Base-by-base conservation (phyloP, 2,113 vertebrate genomes). In the Heterotis niloticus region DNA sequence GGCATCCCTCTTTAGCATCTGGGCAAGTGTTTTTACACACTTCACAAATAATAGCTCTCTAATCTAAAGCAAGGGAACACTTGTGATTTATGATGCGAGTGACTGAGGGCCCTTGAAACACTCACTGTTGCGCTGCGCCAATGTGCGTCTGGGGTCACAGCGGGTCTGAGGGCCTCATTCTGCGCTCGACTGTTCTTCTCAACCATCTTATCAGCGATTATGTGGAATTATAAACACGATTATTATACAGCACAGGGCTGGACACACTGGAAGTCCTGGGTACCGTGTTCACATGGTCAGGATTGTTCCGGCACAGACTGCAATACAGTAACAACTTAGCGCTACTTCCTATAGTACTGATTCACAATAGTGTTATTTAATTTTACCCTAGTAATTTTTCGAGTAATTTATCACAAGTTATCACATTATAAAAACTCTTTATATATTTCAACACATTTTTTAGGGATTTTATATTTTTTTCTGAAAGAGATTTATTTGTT, bases 21-120 rank as follows among this genome's bases (percentile, higher is more conserved):
- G 54, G 16, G 59, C 34, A 62, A 62, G 59, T 62, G 24, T 18
- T 17, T 73, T 59, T 57, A 57, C 24, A 28, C 14, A 7, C n/a
- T 57, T 5, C 23, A 7, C 54, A 74, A 59, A 74, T 57, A 57
- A 16, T 5, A 56, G 71, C 71, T 57, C 70, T 24, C 17, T 18
- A 65, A n/a, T 65, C 70, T 54, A 56, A 57, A 51, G n/a, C 52
- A 9, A 23, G 70, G 70, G 70, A 73, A 57, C 24, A 12, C 70
- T 73, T 26, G 20, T 57, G 13, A 73, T 20, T 73, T 20, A 73
- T 73, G 0, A 24, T 44, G 10, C 14, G 12, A 56, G 1, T 34
- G 52, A 54, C 52, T 17, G 1, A 52, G 70, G 11, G 54, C 52
- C 13, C 44, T 73, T 56, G 44, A 26, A 16, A 57, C 12, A 28